phyloP scores from a whole-genome alignment of 2,797 vertebrate species.

The Columba guinea region DNA sequence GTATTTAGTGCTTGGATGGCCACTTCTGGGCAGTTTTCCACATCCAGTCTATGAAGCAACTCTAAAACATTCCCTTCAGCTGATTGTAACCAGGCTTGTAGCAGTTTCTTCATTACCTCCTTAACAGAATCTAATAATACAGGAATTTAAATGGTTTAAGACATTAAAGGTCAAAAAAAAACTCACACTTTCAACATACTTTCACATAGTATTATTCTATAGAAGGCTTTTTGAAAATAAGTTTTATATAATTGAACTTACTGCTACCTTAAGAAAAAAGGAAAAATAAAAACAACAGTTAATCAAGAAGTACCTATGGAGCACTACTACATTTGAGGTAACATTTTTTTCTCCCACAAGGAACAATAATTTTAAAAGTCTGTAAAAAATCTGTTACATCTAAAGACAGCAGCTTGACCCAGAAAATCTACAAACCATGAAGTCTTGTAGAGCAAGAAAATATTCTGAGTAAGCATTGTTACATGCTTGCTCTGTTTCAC shows the following conservation, averaged over 20 bases:
- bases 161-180: background rate
- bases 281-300: background rate
- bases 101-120: constrained; percentile 83
- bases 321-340: background rate
- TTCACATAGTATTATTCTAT: background rate
- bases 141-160: constrained; percentile 9
- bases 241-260: background rate
- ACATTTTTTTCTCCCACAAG: background rate
- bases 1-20: constrained; percentile 82
- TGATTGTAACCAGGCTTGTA: constrained; percentile 88
- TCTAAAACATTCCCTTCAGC: constrained; percentile 85
- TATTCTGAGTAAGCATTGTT: background rate
- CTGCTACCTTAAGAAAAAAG: background rate
- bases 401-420: background rate
- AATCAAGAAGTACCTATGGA: background rate
- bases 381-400: background rate
- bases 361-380: background rate
- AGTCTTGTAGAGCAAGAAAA: background rate
- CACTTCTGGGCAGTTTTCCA: constrained; percentile 91
- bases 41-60: constrained; percentile 91
- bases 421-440: background rate
- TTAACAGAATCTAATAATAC: constrained; percentile 83
- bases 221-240: background rate
- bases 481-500: background rate
- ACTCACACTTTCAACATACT: background rate